These are phyloP conservation scores for Halisarca cf. caerulea DNA, from an alignment of 37 sponge, comb jelly and placozoan species.

Conservation along the genomic window DNA sequence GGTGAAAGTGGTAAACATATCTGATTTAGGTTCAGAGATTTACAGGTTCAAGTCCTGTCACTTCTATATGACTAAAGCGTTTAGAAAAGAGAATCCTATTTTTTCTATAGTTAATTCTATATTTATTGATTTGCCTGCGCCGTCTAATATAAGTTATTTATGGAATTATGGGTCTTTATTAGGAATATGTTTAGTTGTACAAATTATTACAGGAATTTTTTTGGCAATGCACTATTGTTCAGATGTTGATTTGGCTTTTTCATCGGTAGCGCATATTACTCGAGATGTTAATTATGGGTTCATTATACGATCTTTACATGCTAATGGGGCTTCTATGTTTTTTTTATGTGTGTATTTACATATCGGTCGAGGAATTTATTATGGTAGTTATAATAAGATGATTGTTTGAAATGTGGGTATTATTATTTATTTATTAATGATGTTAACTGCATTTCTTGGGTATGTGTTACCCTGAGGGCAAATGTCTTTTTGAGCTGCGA, in stretches of 20 bases:
- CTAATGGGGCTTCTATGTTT: conserved; percentile 82
- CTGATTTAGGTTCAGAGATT: conserved; percentile 42
- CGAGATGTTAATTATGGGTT: conserved; percentile 65
- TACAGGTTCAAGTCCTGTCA: conserved; percentile 53
- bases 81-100: conserved; percentile 54
- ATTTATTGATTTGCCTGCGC: conserved; percentile 61
- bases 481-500: conserved; percentile 87
- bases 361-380: conserved; percentile 75
- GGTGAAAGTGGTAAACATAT: conserved; percentile 57
- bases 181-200: conserved; percentile 62
- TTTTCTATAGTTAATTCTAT: conserved; percentile 55
- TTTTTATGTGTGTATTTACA: conserved; percentile 85
- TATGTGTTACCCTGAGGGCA: conserved; percentile 84
- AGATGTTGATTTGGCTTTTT: conserved; percentile 69
- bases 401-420: conserved; percentile 73
- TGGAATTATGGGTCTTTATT: conserved; percentile 85
- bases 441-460: conserved; percentile 76
- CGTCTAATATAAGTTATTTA: conserved; percentile 75
- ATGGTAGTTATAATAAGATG: conserved; percentile 60
- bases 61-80: conserved; percentile 39
- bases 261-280: conserved; percentile 63
- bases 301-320: conserved; percentile 71
- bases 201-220: conserved; percentile 72
- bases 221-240: conserved; percentile 86
- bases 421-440: conserved; percentile 78